Evolutionary conservation across 53 echinoderm and acorn worm genomes (phyloP).

Genomic region (Actinopyga echinites): DNA sequence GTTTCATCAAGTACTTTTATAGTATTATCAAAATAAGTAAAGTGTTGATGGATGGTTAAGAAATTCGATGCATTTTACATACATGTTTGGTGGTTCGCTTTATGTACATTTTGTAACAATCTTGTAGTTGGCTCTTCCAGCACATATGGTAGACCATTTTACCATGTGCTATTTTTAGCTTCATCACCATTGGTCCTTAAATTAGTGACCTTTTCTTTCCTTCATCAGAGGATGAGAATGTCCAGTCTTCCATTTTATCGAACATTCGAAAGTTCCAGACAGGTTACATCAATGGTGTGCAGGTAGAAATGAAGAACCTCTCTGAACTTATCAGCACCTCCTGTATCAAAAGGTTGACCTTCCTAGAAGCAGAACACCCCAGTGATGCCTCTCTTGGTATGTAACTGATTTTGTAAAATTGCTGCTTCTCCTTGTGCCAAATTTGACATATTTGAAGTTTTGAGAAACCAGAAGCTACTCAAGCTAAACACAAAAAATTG

Average conservation of each 20-base stretch:
- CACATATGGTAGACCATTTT: not conserved
- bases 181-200: not conserved
- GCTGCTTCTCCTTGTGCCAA: no score
- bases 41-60: no score
- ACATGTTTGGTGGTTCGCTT: no score
- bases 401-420: not conserved
- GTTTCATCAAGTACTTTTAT: no score
- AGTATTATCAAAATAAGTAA: no score
- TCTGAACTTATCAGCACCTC: conserved; percentile 86
- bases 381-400: conserved; percentile 38
- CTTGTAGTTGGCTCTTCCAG: no score
- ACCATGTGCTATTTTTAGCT: not conserved
- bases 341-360: conserved; percentile 84
- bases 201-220: not conserved
- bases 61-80: no score
- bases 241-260: conserved; percentile 79
- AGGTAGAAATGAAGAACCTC: conserved; percentile 77
- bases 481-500: no score
- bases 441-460: no score
- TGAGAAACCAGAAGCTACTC: no score
- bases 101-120: no score
- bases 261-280: conserved; percentile 85
- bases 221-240: conserved; percentile 59
- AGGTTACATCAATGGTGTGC: conserved; percentile 91
- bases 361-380: conserved; percentile 67